Conservation (phyloP, 2,888 invertebrate species). For the Callyntrura sp. region DNA sequence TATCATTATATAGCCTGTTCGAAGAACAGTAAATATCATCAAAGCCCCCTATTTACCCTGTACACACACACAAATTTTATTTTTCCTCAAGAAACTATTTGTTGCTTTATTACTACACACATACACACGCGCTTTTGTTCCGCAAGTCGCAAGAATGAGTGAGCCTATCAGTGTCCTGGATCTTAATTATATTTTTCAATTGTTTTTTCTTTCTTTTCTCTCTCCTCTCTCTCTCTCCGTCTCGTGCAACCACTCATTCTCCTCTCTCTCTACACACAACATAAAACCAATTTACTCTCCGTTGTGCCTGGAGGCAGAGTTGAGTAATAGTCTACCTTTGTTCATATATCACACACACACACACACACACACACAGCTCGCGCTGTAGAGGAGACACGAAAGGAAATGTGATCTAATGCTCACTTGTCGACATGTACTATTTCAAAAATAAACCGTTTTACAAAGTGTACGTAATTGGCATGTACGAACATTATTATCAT, state of each 20-base stretch:
- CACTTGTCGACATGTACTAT: conserved; percentile 76
- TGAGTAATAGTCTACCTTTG: too few species aligned
- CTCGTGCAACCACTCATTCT: too few species aligned
- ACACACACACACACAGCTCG: not conserved
- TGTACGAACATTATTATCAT: too few species aligned
- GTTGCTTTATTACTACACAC: conserved; percentile 67
- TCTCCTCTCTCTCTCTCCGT: conserved; percentile 10
- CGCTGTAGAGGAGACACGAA: conserved; percentile 45
- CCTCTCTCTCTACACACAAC: not conserved
- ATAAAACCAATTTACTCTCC: conserved; percentile 69
- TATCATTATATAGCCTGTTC: not conserved
- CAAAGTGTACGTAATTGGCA: conserved; percentile 35
- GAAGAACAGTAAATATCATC: not conserved
- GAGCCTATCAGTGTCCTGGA: conserved; percentile 69
- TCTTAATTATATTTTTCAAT: conserved; percentile 80
- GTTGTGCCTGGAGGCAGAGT: conserved; percentile 54
- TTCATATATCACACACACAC: not conserved
- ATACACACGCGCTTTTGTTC: conserved; percentile 62
- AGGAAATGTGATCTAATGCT: conserved; percentile 79
- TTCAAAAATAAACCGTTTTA: conserved; percentile 48
- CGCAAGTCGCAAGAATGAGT: not conserved
- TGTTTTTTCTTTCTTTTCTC: conserved; percentile 63
- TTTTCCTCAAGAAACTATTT: conserved; percentile 61
- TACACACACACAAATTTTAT: not conserved
- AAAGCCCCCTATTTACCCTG: too few species aligned